Percentiles rank a stretch among this genome's conserved stretches.
Evolutionary conservation across 2,888 invertebrate genomes (phyloP).

Genomic region (Oxycera nigricornis): DNA sequence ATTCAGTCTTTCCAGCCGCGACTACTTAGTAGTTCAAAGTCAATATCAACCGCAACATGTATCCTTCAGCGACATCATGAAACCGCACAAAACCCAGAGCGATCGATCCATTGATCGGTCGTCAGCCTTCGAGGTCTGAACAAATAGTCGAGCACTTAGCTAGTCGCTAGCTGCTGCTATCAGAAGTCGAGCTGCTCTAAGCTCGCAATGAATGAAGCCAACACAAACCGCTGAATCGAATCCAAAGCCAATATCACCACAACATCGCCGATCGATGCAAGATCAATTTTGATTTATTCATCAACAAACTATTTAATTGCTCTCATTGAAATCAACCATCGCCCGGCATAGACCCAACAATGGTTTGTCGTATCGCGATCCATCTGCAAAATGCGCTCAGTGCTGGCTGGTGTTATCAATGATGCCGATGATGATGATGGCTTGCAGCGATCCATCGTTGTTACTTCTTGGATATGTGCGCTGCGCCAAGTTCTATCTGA

Average conservation of each 20-base stretch:
- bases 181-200: neutral
- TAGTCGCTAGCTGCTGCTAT: neutral
- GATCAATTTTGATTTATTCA: constrained; percentile 45
- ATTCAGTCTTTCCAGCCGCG: neutral
- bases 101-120: neutral
- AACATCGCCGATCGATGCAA: constrained; percentile 17
- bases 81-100: neutral
- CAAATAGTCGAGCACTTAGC: constrained; percentile 14
- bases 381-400: constrained; percentile 44
- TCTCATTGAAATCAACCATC: constrained; percentile 42
- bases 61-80: neutral
- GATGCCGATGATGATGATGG: neutral
- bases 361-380: constrained; percentile 28
- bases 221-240: constrained; percentile 8
- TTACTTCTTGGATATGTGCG: neutral
- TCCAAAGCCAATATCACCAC: constrained; percentile 26
- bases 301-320: constrained; percentile 45
- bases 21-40: constrained; percentile 35
- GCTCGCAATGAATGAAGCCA: neutral
- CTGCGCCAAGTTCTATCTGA: constrained; percentile 21
- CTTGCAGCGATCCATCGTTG: neutral
- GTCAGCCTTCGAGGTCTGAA: neutral
- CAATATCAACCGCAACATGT: constrained; percentile 28
- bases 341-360: neutral
- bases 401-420: constrained; percentile 30